Percentiles rank a stretch among this genome's conserved stretches.
These are phyloP conservation scores for Enteromius fasciolatus DNA, from an alignment of 2,797 vertebrate genomes.

Conservation along the genomic window DNA sequence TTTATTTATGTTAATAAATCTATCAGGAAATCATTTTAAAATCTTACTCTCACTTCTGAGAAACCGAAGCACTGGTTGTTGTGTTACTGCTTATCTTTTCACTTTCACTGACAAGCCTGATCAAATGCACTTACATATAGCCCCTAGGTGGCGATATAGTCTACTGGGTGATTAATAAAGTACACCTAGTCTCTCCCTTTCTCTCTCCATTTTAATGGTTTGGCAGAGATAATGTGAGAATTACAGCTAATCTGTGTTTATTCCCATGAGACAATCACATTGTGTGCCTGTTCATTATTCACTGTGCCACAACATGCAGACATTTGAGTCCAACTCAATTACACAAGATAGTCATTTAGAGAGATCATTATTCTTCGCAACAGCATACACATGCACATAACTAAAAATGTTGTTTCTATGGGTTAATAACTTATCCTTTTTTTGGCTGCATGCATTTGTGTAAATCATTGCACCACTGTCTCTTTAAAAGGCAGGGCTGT, in stretches of 20 bases:
- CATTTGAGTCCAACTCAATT: slow-evolving; percentile 48
- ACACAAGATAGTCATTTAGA: slow-evolving; percentile 44
- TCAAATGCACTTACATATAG: neutral
- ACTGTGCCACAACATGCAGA: slow-evolving; percentile 44
- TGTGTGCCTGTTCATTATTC: slow-evolving; percentile 63
- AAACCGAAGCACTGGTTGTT: neutral
- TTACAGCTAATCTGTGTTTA: slow-evolving; percentile 58
- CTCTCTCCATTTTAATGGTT: slow-evolving; percentile 63
- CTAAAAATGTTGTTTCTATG: neutral
- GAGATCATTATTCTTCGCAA: slow-evolving; percentile 29
- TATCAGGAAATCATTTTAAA: neutral
- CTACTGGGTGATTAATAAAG: slow-evolving; percentile 24
- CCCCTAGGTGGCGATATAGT: slow-evolving; percentile 61
- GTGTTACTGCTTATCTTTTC: neutral
- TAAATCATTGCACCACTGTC: slow-evolving; percentile 31
- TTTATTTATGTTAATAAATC: neutral
- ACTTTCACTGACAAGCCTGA: neutral
- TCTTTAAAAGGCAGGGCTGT: slow-evolving; percentile 62
- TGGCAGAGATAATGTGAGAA: slow-evolving; percentile 77
- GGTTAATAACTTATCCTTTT: neutral
- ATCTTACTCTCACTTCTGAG: neutral
- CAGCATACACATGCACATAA: slow-evolving; percentile 4
- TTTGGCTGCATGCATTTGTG: neutral
- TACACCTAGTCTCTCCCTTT: slow-evolving; percentile 28
- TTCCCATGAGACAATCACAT: slow-evolving; percentile 91